Base-by-base conservation (phyloP, 2,113 vertebrate species). In the Malaclemys terrapin region DNA sequence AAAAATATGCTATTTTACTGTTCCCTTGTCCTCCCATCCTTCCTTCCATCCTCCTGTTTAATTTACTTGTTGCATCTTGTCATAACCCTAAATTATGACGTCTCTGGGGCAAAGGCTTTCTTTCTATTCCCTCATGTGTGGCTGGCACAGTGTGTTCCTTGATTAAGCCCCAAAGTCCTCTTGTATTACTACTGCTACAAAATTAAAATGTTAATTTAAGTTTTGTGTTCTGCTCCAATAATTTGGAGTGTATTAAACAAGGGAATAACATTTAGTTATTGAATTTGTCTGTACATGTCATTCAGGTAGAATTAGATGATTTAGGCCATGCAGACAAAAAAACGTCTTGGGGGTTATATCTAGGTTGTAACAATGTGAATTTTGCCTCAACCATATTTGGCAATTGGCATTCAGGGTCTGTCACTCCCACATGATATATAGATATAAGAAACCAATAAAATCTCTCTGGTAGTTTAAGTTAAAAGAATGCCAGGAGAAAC, bases 301-400 rank as follows among this genome's bases (percentile, higher is more conserved):
- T 80, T 72, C 9, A 72, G 17, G 9, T 72, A 72, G 19, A 72
- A 72, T 20, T 72, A 38, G 17, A 72, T 72, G 65, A 19, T 19
- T 72, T 72, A 38, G n/a, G 4, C 24, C 76, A 82, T 4, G 2
- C 0, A 0, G 84, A 93, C 56, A 84, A 84, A 93, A 91, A 92
- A 94, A 93, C 62, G 4, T 62, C 52, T 80, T 84, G 52, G 87
- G 80, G 84, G 62, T 93, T 91, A 76, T 84, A 91, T 38, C 35
- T 38, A 72, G 35, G 8, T 22, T 72, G 19, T 72, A 72, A 38
- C 4, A 72, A 20, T n/a, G n/a, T 72, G 65, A 72, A 65, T 88
- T 90, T 91, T 90, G 79, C 69, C 38, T 93, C 20, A 16, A 75
- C 42, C 78, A 88, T 95, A 94, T 96, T 96, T 96, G 95, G 88